phyloP scores from a whole-genome alignment of 2,113 vertebrate species.

The Strix aluco region DNA sequence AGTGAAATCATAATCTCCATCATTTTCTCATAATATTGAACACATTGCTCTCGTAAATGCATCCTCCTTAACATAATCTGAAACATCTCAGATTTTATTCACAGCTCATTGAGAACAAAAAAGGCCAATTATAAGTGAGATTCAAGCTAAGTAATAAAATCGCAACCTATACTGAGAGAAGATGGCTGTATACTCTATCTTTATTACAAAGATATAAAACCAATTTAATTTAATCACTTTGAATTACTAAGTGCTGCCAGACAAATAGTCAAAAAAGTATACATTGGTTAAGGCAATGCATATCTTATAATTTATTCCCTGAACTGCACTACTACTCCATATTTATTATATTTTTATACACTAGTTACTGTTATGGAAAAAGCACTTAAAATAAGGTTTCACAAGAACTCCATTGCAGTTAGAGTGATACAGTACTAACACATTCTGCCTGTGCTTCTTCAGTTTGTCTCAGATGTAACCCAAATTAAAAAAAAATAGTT shows the following conservation, averaged over 20 bases:
- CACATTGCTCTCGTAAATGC: neutral
- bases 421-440: neutral
- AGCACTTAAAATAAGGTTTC: neutral
- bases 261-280: neutral
- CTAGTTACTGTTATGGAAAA: neutral
- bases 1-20: conserved; percentile 23
- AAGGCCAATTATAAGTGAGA: conserved; percentile 20
- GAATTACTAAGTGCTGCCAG: conserved; percentile 19
- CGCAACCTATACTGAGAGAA: neutral
- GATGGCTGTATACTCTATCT: neutral
- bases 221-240: conserved; percentile 38
- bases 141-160: conserved; percentile 38
- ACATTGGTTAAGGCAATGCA: neutral
- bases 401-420: neutral
- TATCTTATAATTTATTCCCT: conserved; percentile 29
- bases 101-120: conserved; percentile 17
- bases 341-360: conserved; percentile 33
- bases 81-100: conserved; percentile 45
- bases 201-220: conserved; percentile 31
- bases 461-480: neutral
- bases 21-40: conserved; percentile 9
- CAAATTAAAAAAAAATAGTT: neutral
- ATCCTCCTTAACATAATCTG: conserved; percentile 4
- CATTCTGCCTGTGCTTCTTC: neutral
- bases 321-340: neutral